phyloP scores from a whole-genome alignment of 2,888 invertebrate species.

The Nineta flava region DNA sequence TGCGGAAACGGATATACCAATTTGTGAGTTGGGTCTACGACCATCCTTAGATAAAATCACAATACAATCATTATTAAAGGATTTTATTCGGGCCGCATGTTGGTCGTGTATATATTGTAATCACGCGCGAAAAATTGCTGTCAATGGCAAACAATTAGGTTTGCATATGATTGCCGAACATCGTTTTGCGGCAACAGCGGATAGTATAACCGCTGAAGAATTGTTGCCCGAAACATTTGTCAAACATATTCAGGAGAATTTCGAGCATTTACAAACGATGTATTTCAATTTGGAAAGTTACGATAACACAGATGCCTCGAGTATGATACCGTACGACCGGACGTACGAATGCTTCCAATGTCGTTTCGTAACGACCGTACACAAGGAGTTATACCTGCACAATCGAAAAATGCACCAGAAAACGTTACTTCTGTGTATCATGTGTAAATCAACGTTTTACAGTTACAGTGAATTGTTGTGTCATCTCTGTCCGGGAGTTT shows the following conservation, averaged over 20 bases:
- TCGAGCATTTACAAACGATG: conserved; percentile 41
- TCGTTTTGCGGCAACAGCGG: conserved; percentile 60
- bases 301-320: conserved; percentile 24
- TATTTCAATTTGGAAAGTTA: conserved; percentile 60
- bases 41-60: conserved; percentile 60
- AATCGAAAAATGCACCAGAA: conserved; percentile 78
- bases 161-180: conserved; percentile 68
- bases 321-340: conserved; percentile 38
- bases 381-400: conserved; percentile 74
- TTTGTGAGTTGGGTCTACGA: conserved; percentile 55
- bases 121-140: conserved; percentile 70
- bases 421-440: conserved; percentile 63
- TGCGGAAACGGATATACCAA: conserved; percentile 47
- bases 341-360: conserved; percentile 78
- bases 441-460: conserved; percentile 78
- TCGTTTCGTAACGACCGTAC: conserved; percentile 56
- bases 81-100: conserved; percentile 53
- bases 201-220: conserved; percentile 62
- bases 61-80: conserved; percentile 51
- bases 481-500: conserved; percentile 71
- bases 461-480: conserved; percentile 77
- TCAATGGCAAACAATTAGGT: conserved; percentile 65
- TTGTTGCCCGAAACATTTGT: conserved; percentile 55
- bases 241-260: conserved; percentile 41
- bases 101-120: conserved; percentile 68